Evolutionary conservation across 2,797 vertebrate species (phyloP), one percentile per base, ranked within the genome.

Genomic region (Chaetodon trifasciatus): DNA sequence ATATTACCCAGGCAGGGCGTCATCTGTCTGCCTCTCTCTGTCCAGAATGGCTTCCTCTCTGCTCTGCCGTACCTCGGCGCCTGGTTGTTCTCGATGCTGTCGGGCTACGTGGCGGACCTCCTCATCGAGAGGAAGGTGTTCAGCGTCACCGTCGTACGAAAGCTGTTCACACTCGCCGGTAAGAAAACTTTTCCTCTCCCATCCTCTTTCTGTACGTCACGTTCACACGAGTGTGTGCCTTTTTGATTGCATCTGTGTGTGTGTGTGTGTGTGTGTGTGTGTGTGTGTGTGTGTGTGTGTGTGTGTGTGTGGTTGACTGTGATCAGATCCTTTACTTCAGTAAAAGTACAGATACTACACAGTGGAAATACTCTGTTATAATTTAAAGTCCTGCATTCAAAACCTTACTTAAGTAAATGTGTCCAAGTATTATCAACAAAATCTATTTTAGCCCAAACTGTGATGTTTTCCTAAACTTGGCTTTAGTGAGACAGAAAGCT

Each of bases 41-140:
- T 66, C 5, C 88, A 97, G 97, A 97, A 96, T 1, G 94, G 96
- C 3, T 90, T 97, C 84, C 95, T 97, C 40, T 97, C 97, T 0
- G 95, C 96, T 16, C 82, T 98, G 89, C 97, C 97, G 4, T 97
- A 96, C 73, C 42, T 97, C 19, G 96, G 95, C 0, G 92, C 85
- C 52, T 93, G 93, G 89, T 28, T 95, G 23, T 67, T 93, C 9
- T 86, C 94, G 0, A 66, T 90, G 10, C 11, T 94, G 21, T 92
- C 96, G 0, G 97, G 96, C 8, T 80, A 96, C 35, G 11, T 89
- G 4, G 97, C 97, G 0, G 97, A 97, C 86, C 44, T 58, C 50
- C 94, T 97, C 66, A 93, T 97, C 28, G 95, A 95, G 91, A 94
- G 75, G 84, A 87, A 63, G 37, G 73, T 95, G 49, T 90, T 96